Conservation (phyloP, 2,888 invertebrate genomes). For the Allophyes oxyacanthae region DNA sequence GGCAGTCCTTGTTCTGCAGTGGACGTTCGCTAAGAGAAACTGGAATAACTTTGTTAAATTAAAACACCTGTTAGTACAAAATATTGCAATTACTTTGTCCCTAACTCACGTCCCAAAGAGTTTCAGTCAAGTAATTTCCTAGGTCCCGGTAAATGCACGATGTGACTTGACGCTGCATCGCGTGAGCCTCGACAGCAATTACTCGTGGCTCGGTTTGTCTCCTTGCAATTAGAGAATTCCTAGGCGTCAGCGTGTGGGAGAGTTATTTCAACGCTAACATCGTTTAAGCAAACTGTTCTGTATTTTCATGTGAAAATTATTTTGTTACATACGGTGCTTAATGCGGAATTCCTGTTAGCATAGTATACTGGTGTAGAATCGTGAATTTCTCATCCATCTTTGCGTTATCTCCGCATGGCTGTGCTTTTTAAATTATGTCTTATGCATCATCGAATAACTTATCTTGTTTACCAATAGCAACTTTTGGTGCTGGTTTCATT, state of each 20-base stretch:
- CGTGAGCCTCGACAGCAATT: conserved; percentile 63
- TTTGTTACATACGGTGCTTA: conserved; percentile 37
- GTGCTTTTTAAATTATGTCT: too few species aligned
- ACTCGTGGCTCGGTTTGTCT: conserved; percentile 60
- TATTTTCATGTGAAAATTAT: conserved; percentile 59
- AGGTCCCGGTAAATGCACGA: conserved; percentile 42
- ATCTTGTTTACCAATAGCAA: too few species aligned
- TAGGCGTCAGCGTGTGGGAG: conserved; percentile 77
- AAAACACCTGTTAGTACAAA: conserved; percentile 36
- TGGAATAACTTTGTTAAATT: conserved; percentile 4
- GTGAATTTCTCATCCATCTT: too few species aligned
- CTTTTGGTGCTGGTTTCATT: too few species aligned
- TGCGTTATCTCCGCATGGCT: too few species aligned
- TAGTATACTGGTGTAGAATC: too few species aligned
- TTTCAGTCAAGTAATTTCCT: conserved; percentile 35
- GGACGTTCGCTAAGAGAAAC: too few species aligned
- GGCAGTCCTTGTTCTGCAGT: too few species aligned
- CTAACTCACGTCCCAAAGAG: conserved; percentile 27
- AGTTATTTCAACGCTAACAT: conserved; percentile 71
- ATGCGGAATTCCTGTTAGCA: too few species aligned
- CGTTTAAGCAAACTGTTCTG: conserved; percentile 60
- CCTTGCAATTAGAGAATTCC: conserved; percentile 76
- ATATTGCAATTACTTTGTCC: conserved; percentile 27
- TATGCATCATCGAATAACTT: too few species aligned
- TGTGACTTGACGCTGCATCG: conserved; percentile 54